phyloP scores from a whole-genome alignment of 1,140 invertebrate genomes.

The Halotydeus destructor region DNA sequence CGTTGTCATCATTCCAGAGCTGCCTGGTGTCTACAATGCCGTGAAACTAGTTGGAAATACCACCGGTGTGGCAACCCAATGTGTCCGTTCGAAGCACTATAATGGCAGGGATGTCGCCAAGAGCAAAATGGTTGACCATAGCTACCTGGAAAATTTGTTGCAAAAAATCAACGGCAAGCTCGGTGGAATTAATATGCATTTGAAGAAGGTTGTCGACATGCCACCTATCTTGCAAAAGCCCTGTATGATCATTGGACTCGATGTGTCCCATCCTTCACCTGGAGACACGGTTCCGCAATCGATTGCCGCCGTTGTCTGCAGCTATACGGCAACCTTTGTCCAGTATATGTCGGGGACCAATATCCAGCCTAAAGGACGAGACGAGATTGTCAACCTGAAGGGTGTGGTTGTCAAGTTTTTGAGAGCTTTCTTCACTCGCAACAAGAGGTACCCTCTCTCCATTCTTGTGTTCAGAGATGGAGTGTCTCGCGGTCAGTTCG shows the following conservation, averaged over 20 bases:
- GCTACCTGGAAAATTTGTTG: constrained; percentile 40
- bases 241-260: constrained; percentile 30
- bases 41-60: too few species aligned
- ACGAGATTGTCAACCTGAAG: constrained; percentile 8
- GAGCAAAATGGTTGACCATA: neutral
- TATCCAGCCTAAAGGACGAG: constrained; percentile 7
- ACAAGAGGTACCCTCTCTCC: too few species aligned
- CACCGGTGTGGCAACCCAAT: too few species aligned
- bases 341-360: constrained; percentile 6
- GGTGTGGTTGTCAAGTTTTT: constrained; percentile 3
- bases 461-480: constrained; percentile 7
- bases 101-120: too few species aligned
- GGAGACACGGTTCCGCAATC: constrained; percentile 48
- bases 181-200: constrained; percentile 53
- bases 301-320: constrained; percentile 43
- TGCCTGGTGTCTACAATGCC: too few species aligned
- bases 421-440: too few species aligned
- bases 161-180: constrained; percentile 65
- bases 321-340: constrained; percentile 3
- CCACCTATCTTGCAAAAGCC: neutral
- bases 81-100: too few species aligned
- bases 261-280: constrained; percentile 57
- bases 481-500: constrained; percentile 16
- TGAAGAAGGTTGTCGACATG: neutral
- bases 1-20: too few species aligned